Base-by-base conservation (phyloP, 2,797 vertebrate genomes). In the Onychomys leucogaster region DNA sequence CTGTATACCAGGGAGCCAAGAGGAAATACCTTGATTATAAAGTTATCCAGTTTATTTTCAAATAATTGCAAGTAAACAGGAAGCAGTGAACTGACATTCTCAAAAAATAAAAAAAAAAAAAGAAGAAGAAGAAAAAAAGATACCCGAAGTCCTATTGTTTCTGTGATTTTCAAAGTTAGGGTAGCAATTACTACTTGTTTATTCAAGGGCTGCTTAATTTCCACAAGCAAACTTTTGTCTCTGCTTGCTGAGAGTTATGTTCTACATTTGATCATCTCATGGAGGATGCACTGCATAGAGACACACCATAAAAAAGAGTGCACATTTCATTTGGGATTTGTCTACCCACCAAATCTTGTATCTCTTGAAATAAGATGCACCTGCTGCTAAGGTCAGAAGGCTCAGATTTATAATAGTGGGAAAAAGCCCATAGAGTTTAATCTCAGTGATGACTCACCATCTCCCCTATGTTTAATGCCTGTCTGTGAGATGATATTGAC, bases 11-110 rank as follows among this genome's bases (percentile, higher is more conserved):
- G 98, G 98, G 98, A 98, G 98, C 98, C 96, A 98, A 98, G 98
- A 98, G 98, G 98, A 99, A 99, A 98, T 98, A 98, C 97, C 98
- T 99, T 98, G 98, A 99, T 99, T 99, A 98, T 99, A 98, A 98
- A 98, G 98, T 98, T 98, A 98, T 97, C 98, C 96, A 98, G 98
- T 97, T 98, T 99, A 98, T 99, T 98, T 99, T 99, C 97, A 98
- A 99, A 98, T 99, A 98, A 99, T 99, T 99, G 96, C 98, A 98
- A 98, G 98, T 98, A 98, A 98, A 98, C 98, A 98, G 98, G 98
- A 98, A 98, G 98, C 96, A 94, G 90, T 69, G 92, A 98, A 97
- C 97, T 97, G 97, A 97, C 98, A 98, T 98, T 98, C 94, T 98
- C 95, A 98, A 98, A 98, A 97, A 96, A 96, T 97, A 96, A 98